Evolutionary conservation across 2,888 invertebrate species (phyloP), one percentile per base, ranked within the genome.

Genomic region (Itoplectis maculator): DNA sequence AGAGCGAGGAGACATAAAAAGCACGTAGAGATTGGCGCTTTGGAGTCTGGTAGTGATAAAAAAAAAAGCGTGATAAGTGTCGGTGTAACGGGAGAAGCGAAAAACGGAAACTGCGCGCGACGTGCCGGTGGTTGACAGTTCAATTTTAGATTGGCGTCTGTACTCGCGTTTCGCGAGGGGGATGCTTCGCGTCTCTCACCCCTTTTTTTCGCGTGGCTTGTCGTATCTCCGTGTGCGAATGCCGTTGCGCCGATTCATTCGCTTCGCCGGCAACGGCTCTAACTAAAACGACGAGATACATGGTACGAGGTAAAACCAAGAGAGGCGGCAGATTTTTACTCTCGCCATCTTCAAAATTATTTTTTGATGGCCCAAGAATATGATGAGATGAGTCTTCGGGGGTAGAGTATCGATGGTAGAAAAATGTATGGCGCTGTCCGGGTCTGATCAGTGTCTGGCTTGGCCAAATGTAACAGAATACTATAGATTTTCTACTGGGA

Each of bases 61-160:
- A 63, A 63, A 65, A 61, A 45, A 45, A 63, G 42, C 42, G 70
- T 79, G 82, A 82, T 79, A 82, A 82, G 82, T 72, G 20, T 65
- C 20, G 61, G 23, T 61, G 65, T 68, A n/a, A 40, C 72, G 70
- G 35, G 20, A 45, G 49, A 45, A 70, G 65, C 69, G 54, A 56
- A 51, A 74, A 82, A 66, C 75, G 75, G 82, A 79, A 79, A 79
- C 82, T 75, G 79, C 65, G 74, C 81, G 45, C 66, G 77, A 68
- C 66, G 77, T 68, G 65, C 47, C 69, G 66, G 70, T 79, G 79
- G 82, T 75, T 79, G 82, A 79, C 82, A 79, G 82, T 82, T 79
- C 79, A 79, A 79, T 79, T 82, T 82, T 82, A 79, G 82, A 82
- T 82, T 82, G 74, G 79, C 75, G 79, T 61, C 75, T 68, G 77